Evolutionary conservation across 2,888 invertebrate species (phyloP).

Genomic region (Abrostola triplasia): DNA sequence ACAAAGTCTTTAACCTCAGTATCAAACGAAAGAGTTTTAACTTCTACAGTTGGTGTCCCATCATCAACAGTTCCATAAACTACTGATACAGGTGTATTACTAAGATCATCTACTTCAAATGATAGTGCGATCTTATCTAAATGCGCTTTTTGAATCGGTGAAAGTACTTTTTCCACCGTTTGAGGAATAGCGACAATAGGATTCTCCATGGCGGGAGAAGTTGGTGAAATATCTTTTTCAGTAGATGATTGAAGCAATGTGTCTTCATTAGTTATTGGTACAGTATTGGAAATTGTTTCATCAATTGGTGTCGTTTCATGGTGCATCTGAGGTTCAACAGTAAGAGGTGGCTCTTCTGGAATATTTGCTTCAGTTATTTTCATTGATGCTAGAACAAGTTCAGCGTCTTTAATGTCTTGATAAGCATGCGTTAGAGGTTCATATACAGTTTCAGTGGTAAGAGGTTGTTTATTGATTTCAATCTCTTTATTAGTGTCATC

Average conservation of each 20-base stretch:
- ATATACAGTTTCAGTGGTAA: slow-evolving; percentile 25
- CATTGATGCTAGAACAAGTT: slow-evolving; percentile 51
- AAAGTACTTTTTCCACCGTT: slow-evolving; percentile 5
- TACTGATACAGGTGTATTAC: slow-evolving; percentile 64
- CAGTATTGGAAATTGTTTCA: slow-evolving; percentile 4
- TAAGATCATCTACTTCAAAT: slow-evolving; percentile 69
- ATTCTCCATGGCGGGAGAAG: slow-evolving; percentile 41
- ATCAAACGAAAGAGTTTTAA: slow-evolving; percentile 19
- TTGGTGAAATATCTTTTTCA: slow-evolving; percentile 6
- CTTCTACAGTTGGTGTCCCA: slow-evolving; percentile 46
- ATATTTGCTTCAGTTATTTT: slow-evolving; percentile 16
- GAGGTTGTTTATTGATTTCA: slow-evolving; percentile 3
- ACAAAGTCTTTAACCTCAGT: slow-evolving; percentile 3
- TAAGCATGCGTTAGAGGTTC: slow-evolving; percentile 63
- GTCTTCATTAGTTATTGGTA: slow-evolving; percentile 21
- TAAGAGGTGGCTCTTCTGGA: not conserved
- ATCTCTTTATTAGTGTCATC: not conserved
- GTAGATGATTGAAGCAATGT: slow-evolving; percentile 6
- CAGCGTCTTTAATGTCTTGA: slow-evolving; percentile 70
- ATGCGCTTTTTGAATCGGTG: slow-evolving; percentile 19
- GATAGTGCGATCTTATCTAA: slow-evolving; percentile 59
- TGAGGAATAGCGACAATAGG: slow-evolving; percentile 26
- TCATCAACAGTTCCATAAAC: slow-evolving; percentile 58
- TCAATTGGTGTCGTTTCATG: slow-evolving; percentile 8
- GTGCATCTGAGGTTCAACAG: slow-evolving; percentile 1